Base-by-base conservation (phyloP, 2,888 invertebrate species). In the Macrosiphum euphorbiae region DNA sequence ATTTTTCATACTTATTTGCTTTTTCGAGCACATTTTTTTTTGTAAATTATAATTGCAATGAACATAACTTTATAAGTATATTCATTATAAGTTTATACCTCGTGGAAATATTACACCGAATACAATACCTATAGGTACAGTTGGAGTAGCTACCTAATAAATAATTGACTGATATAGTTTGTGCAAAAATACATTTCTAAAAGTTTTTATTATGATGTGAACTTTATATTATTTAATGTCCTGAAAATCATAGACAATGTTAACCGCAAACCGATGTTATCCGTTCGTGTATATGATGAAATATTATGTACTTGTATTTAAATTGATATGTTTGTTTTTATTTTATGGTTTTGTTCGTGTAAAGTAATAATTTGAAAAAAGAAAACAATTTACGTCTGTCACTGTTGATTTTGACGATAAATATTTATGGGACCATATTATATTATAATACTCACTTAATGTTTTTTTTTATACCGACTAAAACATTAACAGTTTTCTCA, bases 321-420 rank as follows among this genome's bases (percentile, higher is more conserved):
- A 7, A 44, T 26, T 26, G 26, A 10, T 58, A 58, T 52, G 20
- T 16, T 47, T 47, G 3, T 24, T 20, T 55, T 78, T n/a, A 8
- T 35, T 78, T 35, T 78, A n/a, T 78, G 8, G 1, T 78, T 35
- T 78, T 35, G 8, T 78, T 41, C 20, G 20, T 78, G 8, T 78
- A 35, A 78, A 35, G 7, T n/a, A 35, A 52, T 52, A 35, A 24
- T 50, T 52, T 0, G 10, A n/a, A 26, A 52, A 52, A 16, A n/a
- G n/a, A 44, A 11, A 85, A 85, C 26, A 52, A n/a, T 47, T 47
- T 47, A 10, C 47, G 61, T 61, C 47, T 16, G 90, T 50, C 50
- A 50, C 24, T n/a, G n/a, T 90, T 61, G 47, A 50, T 90, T 90
- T 50, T 26, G 52, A 78, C 78, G 78, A 78, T 78, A 90, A 50